Conservation (phyloP, 1,140 invertebrate species). For the Drosophila cardini region DNA sequence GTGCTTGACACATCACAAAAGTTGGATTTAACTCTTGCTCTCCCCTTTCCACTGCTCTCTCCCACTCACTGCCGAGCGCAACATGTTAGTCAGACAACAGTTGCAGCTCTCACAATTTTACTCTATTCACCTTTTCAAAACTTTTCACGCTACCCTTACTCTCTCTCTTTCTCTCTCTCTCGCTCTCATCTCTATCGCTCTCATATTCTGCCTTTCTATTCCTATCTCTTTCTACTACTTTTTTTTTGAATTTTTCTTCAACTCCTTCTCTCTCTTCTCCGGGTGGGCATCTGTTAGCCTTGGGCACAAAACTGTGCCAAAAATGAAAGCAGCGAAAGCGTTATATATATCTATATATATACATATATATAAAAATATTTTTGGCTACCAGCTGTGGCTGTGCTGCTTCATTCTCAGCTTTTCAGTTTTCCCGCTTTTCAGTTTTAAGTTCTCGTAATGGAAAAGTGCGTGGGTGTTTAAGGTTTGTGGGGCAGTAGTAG, state of each 20-base stretch:
- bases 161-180: background rate
- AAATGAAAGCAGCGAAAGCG: background rate
- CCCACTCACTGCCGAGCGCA: constrained; percentile 16
- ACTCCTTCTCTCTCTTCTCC: background rate
- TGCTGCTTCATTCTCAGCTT: background rate
- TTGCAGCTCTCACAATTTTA: constrained; percentile 28
- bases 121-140: constrained; percentile 5
- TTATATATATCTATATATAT: background rate
- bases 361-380: constrained; percentile 23
- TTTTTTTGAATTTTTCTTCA: too few species aligned
- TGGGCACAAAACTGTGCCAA: constrained; percentile 19
- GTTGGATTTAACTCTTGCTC: constrained; percentile 11
- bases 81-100: constrained; percentile 35
- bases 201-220: too few species aligned
- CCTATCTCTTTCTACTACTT: too few species aligned
- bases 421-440: background rate
- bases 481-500: too few species aligned
- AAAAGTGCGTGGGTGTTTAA: too few species aligned
- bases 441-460: background rate
- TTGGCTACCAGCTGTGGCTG: constrained; percentile 24
- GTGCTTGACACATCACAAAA: constrained; percentile 18
- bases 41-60: background rate
- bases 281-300: constrained; percentile 17
- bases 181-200: too few species aligned
- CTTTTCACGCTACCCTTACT: background rate